Conservation (phyloP, 2,113 vertebrate genomes). For the Pseudorhombus dupliciocellatus region DNA sequence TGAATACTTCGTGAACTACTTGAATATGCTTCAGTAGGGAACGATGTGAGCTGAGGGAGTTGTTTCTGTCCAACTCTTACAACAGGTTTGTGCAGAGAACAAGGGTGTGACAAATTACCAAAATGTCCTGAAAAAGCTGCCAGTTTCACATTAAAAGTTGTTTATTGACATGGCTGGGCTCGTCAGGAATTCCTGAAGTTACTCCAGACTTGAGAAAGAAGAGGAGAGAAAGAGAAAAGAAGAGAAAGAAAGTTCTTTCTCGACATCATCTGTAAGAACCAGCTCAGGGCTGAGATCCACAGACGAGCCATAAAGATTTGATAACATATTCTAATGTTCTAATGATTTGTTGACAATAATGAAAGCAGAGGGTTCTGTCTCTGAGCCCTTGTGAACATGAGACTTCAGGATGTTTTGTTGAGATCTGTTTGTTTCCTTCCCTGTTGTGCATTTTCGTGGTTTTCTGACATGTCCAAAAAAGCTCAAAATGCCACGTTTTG, state of each 20-base stretch:
- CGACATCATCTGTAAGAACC: too few relatives aligned
- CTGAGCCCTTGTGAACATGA: too few relatives aligned
- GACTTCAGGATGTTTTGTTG: too few relatives aligned
- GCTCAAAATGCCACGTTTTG: background rate
- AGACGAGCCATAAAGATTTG: background rate
- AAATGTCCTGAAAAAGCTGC: background rate
- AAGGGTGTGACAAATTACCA: background rate
- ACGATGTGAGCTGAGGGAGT: background rate
- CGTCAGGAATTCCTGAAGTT: constrained; percentile 34
- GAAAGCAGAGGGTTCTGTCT: too few relatives aligned
- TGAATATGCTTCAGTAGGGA: background rate
- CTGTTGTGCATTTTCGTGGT: background rate
- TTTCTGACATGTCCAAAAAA: background rate
- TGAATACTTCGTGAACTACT: background rate
- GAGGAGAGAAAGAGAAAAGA: too few relatives aligned
- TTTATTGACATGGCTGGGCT: constrained; percentile 37
- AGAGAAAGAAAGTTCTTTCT: too few relatives aligned
- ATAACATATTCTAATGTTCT: too few relatives aligned
- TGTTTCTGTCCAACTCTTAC: background rate
- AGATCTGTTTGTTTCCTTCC: background rate
- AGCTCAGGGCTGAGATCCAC: background rate
- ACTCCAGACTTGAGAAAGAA: too few relatives aligned
- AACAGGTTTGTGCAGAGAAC: background rate
- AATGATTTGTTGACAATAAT: too few relatives aligned
- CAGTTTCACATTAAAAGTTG: background rate